Conservation (phyloP, 30 jellyfish, hydroid and myxozoan genomes). For the Clytia hemisphaerica region DNA sequence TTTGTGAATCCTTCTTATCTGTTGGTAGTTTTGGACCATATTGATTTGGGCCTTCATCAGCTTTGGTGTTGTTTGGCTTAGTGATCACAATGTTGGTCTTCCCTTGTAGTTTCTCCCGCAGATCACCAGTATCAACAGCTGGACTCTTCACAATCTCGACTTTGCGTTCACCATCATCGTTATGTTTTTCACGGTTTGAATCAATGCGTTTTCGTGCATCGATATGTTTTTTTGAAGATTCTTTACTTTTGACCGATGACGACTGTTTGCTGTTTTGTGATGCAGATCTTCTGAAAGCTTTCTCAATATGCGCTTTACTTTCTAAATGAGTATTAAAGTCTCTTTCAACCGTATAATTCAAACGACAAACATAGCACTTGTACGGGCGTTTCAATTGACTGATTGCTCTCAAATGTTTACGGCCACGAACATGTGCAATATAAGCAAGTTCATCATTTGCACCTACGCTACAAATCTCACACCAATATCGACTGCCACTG, state of each 20-base stretch:
- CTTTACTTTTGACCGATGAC: constrained; percentile 20
- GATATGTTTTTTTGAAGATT: not conserved
- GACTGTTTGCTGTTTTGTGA: not conserved
- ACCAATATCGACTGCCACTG: constrained; percentile 10
- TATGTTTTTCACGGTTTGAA: not conserved
- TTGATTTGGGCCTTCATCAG: constrained; percentile 1
- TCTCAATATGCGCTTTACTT: constrained; percentile 51
- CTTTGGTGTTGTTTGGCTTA: constrained; percentile 35
- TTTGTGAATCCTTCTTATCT: not conserved
- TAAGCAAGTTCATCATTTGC: constrained; percentile 18
- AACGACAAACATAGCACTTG: constrained; percentile 49
- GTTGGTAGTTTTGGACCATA: not conserved
- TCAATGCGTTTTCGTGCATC: not conserved
- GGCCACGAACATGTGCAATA: constrained; percentile 56
- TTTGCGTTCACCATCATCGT: constrained; percentile 36
- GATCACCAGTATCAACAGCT: constrained; percentile 40
- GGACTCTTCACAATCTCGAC: constrained; percentile 39
- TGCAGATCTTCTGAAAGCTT: constrained; percentile 16
- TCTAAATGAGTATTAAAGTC: constrained; percentile 47
- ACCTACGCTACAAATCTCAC: constrained; percentile 65
- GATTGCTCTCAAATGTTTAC: constrained; percentile 40
- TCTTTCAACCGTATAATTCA: constrained; percentile 13
- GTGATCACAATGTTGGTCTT: constrained; percentile 57
- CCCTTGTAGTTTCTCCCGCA: constrained; percentile 62
- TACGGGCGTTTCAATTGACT: constrained; percentile 48